These are phyloP conservation scores for Sorex maritimensis DNA, from an alignment of 2,797 vertebrate species.

Conservation along the genomic window DNA sequence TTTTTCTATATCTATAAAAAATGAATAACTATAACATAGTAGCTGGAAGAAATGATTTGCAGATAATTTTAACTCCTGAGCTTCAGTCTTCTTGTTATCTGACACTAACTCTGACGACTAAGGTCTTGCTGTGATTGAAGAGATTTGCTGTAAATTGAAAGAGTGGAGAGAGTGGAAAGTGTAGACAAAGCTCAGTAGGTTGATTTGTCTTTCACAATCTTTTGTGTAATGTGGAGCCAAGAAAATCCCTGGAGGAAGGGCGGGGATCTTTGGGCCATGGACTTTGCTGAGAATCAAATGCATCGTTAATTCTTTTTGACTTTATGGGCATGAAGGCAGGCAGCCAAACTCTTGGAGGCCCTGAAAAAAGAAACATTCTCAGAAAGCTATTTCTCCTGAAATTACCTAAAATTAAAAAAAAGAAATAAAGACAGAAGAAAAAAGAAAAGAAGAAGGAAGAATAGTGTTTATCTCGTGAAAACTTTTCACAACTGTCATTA, in stretches of 20 bases:
- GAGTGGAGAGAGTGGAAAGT: not conserved
- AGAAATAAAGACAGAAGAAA: not conserved
- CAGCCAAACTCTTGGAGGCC: conserved; percentile 65
- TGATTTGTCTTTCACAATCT: not conserved
- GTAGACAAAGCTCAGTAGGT: not conserved
- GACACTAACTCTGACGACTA: not conserved
- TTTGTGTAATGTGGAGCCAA: conserved; percentile 32
- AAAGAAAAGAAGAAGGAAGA: not conserved
- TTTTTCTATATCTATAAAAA: not conserved
- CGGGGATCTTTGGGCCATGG: not conserved
- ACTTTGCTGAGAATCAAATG: conserved; percentile 20
- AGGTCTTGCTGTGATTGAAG: not conserved
- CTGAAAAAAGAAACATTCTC: not conserved
- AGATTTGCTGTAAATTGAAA: not conserved
- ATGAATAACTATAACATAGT: not conserved
- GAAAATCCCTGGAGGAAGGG: conserved; percentile 28
- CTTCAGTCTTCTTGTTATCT: not conserved
- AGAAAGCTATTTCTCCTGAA: conserved; percentile 15
- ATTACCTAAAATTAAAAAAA: not conserved
- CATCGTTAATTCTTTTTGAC: not conserved
- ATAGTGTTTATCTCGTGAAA: conserved; percentile 10
- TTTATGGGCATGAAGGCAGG: conserved; percentile 11
- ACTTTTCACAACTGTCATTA: not conserved
- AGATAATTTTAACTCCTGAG: not conserved
- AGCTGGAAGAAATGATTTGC: not conserved